phyloP scores from a whole-genome alignment of 2,888 invertebrate species.

The Willowsia nigromaculata region DNA sequence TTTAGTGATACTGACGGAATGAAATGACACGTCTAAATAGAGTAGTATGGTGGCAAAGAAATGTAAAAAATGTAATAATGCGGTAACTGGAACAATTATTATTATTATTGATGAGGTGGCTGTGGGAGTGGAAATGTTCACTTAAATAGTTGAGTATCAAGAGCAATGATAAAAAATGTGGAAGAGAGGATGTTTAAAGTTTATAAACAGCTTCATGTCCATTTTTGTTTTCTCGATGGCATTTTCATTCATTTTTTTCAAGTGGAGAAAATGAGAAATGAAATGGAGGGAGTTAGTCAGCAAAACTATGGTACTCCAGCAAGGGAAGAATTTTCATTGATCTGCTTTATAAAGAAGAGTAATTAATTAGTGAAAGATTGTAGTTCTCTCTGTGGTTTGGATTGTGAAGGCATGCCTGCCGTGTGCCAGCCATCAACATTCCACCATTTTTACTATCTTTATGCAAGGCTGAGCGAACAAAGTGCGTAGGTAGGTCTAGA shows the following conservation, averaged over 20 bases:
- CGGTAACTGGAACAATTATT: constrained; percentile 26
- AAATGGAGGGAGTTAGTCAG: neutral
- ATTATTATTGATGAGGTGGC: neutral
- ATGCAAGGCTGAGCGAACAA: constrained; percentile 65
- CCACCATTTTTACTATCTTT: constrained; percentile 60
- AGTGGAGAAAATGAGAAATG: neutral
- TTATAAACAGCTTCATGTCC: neutral
- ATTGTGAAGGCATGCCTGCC: constrained; percentile 17
- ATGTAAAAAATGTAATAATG: constrained; percentile 6
- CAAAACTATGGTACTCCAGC: neutral
- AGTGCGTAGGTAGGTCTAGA: constrained; percentile 26
- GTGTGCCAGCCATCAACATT: constrained; percentile 49
- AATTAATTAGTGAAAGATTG: constrained; percentile 3
- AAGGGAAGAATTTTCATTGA: constrained; percentile 10
- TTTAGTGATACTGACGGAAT: neutral
- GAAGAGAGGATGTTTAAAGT: neutral
- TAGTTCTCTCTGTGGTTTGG: neutral
- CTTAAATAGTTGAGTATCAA: neutral
- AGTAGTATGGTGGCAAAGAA: neutral
- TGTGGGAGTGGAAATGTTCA: neutral
- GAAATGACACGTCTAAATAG: neutral
- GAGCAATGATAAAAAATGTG: too few species aligned
- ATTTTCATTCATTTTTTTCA: constrained; percentile 15
- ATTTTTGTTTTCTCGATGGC: constrained; percentile 1
- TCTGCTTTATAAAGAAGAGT: constrained; percentile 3